These are phyloP conservation scores for Dreissena polymorpha DNA, from an alignment of 1,140 invertebrate species.

Conservation along the genomic window DNA sequence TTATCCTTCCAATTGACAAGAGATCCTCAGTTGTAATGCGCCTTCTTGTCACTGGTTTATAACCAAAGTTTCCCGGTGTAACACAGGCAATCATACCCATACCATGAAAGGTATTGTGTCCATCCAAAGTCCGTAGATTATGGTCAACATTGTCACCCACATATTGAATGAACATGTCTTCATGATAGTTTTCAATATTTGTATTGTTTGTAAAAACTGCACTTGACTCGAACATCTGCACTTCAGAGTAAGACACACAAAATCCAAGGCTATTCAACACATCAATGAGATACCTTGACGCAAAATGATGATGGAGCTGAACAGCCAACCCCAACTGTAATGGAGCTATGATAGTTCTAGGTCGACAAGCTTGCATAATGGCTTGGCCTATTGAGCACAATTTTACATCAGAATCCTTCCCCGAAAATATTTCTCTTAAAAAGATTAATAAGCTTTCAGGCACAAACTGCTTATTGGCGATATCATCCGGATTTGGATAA, in stretches of 20 bases:
- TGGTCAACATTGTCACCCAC: constrained; percentile 68
- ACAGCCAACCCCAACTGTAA: constrained; percentile 9
- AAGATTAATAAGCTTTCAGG: not conserved
- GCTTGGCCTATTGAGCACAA: constrained; percentile 12
- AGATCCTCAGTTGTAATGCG: not conserved
- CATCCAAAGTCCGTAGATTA: constrained; percentile 47
- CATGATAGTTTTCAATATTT: not conserved
- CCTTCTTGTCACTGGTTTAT: not conserved
- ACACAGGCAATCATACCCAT: constrained; percentile 52
- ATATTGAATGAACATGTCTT: constrained; percentile 56
- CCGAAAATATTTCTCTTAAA: not conserved
- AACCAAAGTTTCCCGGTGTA: constrained; percentile 48
- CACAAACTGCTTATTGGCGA: not conserved
- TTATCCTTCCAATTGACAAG: not conserved
- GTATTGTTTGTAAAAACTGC: constrained; percentile 7
- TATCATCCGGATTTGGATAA: constrained; percentile 17
- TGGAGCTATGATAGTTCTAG: not conserved
- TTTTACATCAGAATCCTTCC: constrained; percentile 6
- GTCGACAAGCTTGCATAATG: constrained; percentile 4
- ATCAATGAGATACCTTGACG: constrained; percentile 16
- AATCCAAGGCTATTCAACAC: constrained; percentile 11
- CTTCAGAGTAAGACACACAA: constrained; percentile 25
- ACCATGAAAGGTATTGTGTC: constrained; percentile 62
- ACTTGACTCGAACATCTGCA: constrained; percentile 27
- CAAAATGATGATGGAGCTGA: constrained; percentile 18